Conservation (phyloP, 1,140 invertebrate genomes). For the Nomia melanderi region DNA sequence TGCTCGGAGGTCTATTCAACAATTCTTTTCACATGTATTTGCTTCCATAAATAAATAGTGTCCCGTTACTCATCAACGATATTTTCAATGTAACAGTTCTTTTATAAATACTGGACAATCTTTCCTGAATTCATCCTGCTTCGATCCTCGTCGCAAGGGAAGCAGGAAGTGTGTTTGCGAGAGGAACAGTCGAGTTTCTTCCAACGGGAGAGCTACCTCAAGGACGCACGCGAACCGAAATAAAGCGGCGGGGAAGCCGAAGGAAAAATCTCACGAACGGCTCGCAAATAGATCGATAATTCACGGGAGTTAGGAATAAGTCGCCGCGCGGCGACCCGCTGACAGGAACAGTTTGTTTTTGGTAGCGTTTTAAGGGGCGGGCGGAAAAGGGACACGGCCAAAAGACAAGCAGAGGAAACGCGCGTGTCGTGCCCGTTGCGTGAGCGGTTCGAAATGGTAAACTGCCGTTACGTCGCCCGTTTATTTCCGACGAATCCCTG, state of each 20-base stretch:
- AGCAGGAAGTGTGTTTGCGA: too few species aligned
- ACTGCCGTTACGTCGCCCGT: neutral
- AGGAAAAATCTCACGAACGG: slow-evolving; percentile 15
- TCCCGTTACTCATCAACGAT: too few species aligned
- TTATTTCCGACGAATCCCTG: slow-evolving; percentile 5
- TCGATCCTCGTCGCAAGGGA: too few species aligned
- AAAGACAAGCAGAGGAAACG: slow-evolving; percentile 23
- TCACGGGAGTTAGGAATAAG: slow-evolving; percentile 10
- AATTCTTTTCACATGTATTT: too few species aligned
- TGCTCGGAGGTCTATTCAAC: too few species aligned
- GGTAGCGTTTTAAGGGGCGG: neutral
- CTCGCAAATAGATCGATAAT: slow-evolving; percentile 39
- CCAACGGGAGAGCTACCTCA: neutral
- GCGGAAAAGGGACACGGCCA: neutral
- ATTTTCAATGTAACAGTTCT: too few species aligned
- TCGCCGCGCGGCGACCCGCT: slow-evolving; percentile 17
- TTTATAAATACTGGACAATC: too few species aligned
- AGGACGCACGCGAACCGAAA: slow-evolving; percentile 1
- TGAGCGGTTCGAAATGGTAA: neutral
- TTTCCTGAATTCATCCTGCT: too few species aligned
- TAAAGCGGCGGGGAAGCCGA: neutral
- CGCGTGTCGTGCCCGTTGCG: neutral
- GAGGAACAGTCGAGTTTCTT: too few species aligned
- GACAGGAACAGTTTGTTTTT: slow-evolving; percentile 52
- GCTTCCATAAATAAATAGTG: too few species aligned